Evolutionary conservation across 2,888 invertebrate genomes (phyloP), one percentile per base, ranked within the genome.

Genomic region (Pandemis corylana): DNA sequence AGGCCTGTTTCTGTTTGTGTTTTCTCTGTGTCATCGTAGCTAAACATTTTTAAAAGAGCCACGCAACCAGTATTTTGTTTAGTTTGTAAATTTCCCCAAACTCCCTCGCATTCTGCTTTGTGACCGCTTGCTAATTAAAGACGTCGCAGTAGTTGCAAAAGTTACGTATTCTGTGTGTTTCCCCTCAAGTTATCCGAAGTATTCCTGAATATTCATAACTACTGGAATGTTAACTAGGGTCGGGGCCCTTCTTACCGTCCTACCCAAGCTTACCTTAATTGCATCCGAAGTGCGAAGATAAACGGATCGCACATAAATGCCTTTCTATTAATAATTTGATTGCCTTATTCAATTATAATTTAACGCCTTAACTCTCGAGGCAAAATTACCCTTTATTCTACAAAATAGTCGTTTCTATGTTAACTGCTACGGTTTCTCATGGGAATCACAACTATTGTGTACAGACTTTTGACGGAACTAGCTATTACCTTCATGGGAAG

Each of bases 191-290:
- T 75, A 74, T 70, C 74, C 74, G 42, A 76, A 70, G 69, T 71
- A 74, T 72, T 75, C 74, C 77, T 81, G 82, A 83, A 83, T 84
- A 84, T 84, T 84, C 84, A 83, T 84, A 83, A 80, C 81, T 59
- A 72, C 75, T 77, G 76, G 78, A 81, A 84, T 82, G 83, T 82
- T 84, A 82, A 82, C 79, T 76, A 78, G 69, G 77, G 75, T 75
- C 73, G 62, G 64, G 51, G 77, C 67, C 77, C 79, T 77, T 65
- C 71, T 71, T 71, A 79, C 75, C 71, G 62, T 70, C 74, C 63
- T 42, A 51, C 69, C 67, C 75, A 75, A 75, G 61, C 71, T 75
- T 62, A 71, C 75, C 75, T 71, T 75, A 75, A 75, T 75, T 75
- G 75, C 75, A 75, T 70, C 71, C 70, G 70, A 71, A 70, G 66